These are phyloP conservation scores for Scaptomyza graminum DNA, from an alignment of 1,140 invertebrate genomes.

Conservation along the genomic window DNA sequence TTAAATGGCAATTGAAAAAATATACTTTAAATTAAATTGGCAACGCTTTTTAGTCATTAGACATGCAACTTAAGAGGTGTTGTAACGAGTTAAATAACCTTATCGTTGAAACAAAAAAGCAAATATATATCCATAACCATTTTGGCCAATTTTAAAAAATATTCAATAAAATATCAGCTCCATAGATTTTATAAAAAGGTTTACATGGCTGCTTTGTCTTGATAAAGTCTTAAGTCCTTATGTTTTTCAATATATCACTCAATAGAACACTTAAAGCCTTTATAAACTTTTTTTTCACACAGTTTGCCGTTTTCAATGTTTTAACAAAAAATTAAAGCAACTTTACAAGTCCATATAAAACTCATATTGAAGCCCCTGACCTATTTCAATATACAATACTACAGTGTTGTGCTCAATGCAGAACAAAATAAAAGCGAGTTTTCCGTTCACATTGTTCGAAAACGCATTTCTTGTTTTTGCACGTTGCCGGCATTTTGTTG, in stretches of 20 bases:
- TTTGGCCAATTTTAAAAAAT: too few species aligned
- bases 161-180: too few species aligned
- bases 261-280: neutral
- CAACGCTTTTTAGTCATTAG: neutral
- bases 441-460: slow-evolving; percentile 21
- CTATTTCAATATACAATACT: slow-evolving; percentile 35
- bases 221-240: too few species aligned
- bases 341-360: neutral
- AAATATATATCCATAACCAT: too few species aligned
- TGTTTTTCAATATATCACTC: too few species aligned
- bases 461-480: slow-evolving; percentile 31
- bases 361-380: slow-evolving; percentile 32
- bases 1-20: neutral
- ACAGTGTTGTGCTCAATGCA: slow-evolving; percentile 17
- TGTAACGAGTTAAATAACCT: neutral
- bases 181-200: too few species aligned
- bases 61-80: neutral
- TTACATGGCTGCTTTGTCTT: too few species aligned
- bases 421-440: neutral
- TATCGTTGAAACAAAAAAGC: too few species aligned
- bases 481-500: slow-evolving; percentile 36
- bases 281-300: neutral
- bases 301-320: slow-evolving; percentile 18
- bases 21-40: neutral
- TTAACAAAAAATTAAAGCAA: neutral